A percentile compares a stretch with the other conserved stretches of the same genome.
Evolutionary conservation across 2,888 invertebrate species (phyloP).

Genomic region (Hemicrepidius hirtus): DNA sequence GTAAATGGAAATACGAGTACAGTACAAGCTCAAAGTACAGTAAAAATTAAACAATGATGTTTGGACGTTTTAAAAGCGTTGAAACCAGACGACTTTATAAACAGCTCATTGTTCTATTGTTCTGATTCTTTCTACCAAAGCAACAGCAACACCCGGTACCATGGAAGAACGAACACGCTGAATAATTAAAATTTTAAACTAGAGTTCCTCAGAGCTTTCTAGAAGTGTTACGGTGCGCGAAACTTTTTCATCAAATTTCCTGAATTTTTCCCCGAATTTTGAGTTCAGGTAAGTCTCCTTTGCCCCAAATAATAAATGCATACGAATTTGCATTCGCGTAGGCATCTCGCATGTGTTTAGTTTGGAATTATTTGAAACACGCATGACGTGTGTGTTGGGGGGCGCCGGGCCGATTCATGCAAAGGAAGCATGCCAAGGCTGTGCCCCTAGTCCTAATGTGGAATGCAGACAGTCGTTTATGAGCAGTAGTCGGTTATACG

Average conservation of each 20-base stretch:
- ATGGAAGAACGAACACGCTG: conserved; percentile 56
- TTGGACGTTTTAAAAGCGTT: conserved; percentile 34
- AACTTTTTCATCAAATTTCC: background rate
- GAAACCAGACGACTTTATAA: conserved; percentile 44
- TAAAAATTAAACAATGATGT: conserved; percentile 43
- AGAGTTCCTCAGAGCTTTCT: conserved; percentile 9
- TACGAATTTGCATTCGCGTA: conserved; percentile 29
- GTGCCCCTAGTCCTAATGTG: conserved; percentile 35
- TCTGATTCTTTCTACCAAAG: conserved; percentile 56
- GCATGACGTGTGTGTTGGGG: conserved; percentile 40
- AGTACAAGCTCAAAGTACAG: conserved; percentile 36
- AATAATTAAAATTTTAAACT: conserved; percentile 48
- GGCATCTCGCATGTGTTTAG: conserved; percentile 19
- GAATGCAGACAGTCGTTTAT: conserved; percentile 43
- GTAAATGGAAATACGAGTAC: conserved; percentile 3
- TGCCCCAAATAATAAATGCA: conserved; percentile 3
- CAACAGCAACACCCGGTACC: conserved; percentile 55
- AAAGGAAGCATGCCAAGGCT: conserved; percentile 53
- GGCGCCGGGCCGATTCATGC: conserved; percentile 49
- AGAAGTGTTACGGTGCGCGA: background rate
- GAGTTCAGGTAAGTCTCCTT: background rate
- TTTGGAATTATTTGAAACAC: conserved; percentile 41
- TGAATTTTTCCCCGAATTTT: background rate
- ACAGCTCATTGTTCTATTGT: conserved; percentile 54
- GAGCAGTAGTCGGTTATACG: background rate